These are phyloP conservation scores for Ophioderma brevispina DNA, from an alignment of 35 echinoderm and acorn worm species.

Conservation along the genomic window DNA sequence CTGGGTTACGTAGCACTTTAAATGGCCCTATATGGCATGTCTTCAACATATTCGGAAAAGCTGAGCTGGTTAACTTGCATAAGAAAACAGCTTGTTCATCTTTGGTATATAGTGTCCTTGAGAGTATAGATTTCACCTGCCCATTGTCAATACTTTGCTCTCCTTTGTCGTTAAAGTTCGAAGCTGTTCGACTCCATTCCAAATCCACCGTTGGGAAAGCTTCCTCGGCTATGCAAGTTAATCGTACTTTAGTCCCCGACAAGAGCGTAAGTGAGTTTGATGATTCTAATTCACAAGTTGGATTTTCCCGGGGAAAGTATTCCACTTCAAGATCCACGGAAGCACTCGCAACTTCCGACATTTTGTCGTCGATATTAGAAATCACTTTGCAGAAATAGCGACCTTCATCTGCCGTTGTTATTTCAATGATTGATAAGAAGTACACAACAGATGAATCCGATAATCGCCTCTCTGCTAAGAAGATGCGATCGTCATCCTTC, in stretches of 20 bases:
- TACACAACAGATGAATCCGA: background rate
- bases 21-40: background rate
- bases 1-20: background rate
- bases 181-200: background rate
- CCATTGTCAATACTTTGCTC: background rate
- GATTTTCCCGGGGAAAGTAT: background rate
- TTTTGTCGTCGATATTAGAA: background rate
- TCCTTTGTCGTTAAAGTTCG: background rate
- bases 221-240: background rate
- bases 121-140: background rate
- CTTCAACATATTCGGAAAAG: background rate
- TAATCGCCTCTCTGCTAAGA: background rate
- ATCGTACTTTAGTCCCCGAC: background rate
- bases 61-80: background rate
- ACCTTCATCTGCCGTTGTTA: background rate
- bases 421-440: background rate
- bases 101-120: background rate
- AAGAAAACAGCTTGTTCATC: background rate
- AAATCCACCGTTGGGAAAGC: background rate
- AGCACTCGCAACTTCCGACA: background rate
- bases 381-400: background rate
- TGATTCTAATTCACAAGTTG: background rate
- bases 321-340: background rate
- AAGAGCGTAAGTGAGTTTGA: background rate
- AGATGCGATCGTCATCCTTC: background rate